Evolutionary conservation across 2,113 vertebrate genomes (phyloP).

Genomic region (Pseudorectes ferrugineus): DNA sequence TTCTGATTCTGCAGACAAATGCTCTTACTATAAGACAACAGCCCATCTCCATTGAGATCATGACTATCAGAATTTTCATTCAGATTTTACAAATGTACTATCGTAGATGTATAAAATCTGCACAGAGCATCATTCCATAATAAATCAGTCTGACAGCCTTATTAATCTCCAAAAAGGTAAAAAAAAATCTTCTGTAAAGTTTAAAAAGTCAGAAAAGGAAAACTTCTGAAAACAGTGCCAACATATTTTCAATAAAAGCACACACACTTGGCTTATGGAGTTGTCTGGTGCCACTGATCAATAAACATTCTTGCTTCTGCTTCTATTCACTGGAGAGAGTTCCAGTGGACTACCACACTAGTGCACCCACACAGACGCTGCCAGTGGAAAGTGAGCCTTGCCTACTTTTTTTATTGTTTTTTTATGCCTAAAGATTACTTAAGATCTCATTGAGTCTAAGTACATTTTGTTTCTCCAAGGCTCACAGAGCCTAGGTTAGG

Average conservation of each 20-base stretch:
- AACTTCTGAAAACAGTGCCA: conserved; percentile 56
- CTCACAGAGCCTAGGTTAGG: conserved; percentile 62
- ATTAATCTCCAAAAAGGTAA: neutral
- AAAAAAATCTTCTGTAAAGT: neutral
- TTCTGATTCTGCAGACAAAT: neutral
- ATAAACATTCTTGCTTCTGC: conserved; percentile 59
- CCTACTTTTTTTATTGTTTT: neutral
- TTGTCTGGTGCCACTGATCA: conserved; percentile 71
- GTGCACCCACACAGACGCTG: neutral
- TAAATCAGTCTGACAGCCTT: neutral
- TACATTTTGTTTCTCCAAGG: conserved; percentile 66
- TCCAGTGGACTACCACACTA: neutral
- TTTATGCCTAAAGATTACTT: neutral
- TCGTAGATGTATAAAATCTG: neutral
- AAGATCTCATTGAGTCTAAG: conserved; percentile 56
- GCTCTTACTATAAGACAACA: neutral
- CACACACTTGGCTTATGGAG: conserved; percentile 50
- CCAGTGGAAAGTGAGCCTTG: neutral
- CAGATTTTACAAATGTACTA: neutral
- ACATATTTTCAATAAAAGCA: conserved; percentile 46
- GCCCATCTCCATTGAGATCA: neutral
- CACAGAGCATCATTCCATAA: neutral
- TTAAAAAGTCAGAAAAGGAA: neutral
- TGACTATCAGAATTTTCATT: neutral
- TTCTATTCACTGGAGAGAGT: neutral